Conservation (phyloP, 2,113 vertebrate species). For the Notothenia coriiceps region DNA sequence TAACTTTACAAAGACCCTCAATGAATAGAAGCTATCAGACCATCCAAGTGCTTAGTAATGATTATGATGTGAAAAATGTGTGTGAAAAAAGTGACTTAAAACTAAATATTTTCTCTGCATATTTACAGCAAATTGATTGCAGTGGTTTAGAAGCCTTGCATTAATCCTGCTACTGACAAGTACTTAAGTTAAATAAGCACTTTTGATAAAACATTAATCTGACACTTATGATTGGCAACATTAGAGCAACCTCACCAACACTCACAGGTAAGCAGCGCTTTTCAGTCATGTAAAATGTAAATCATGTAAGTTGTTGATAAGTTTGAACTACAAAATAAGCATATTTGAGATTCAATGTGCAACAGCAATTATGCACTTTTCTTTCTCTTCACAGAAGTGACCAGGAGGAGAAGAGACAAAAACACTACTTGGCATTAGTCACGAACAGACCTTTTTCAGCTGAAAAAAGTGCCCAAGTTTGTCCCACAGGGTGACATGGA, state of each 20-base stretch:
- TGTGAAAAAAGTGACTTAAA: background rate
- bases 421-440: conserved; percentile 33
- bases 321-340: background rate
- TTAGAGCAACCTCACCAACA: background rate
- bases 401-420: conserved; percentile 6
- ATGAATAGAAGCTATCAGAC: background rate
- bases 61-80: background rate
- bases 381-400: conserved; percentile 4
- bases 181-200: conserved; percentile 13
- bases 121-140: background rate
- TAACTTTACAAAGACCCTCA: background rate
- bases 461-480: conserved; percentile 48
- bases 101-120: background rate
- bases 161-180: conserved; percentile 2
- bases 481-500: conserved; percentile 31
- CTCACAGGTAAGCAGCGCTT: conserved; percentile 13
- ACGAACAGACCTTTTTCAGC: conserved; percentile 51
- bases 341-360: background rate
- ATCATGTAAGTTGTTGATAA: background rate
- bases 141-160: background rate
- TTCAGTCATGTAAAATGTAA: conserved; percentile 10
- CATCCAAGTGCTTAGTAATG: background rate
- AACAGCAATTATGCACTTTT: background rate
- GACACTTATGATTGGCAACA: background rate
- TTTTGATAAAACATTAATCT: background rate